A percentile compares a stretch with the other conserved stretches of the same genome.
These are phyloP conservation scores for Venustaconcha ellipsiformis DNA, from an alignment of 1,140 invertebrate genomes.

Conservation along the genomic window DNA sequence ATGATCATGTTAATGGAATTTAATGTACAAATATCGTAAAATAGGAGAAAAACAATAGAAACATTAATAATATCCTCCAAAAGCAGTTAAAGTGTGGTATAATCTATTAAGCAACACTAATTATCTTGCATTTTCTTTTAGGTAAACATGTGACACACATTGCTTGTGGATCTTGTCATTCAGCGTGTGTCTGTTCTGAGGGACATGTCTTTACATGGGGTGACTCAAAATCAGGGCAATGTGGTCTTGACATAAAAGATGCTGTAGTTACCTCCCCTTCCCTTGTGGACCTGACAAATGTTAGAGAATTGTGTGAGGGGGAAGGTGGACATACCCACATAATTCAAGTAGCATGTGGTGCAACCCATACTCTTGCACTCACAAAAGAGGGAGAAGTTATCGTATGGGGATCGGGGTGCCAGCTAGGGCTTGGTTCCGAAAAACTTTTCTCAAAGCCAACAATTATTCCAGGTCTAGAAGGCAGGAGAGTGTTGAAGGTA, in stretches of 20 bases:
- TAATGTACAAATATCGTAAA: no score
- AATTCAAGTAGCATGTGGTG: constrained; percentile 80
- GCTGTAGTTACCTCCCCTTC: constrained; percentile 42
- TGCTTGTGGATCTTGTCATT: constrained; percentile 60
- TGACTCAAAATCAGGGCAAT: constrained; percentile 56
- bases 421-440: constrained; percentile 75
- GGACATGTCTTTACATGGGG: constrained; percentile 65
- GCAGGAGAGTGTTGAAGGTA: constrained; percentile 75
- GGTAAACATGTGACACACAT: constrained; percentile 50
- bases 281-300: constrained; percentile 31
- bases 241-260: constrained; percentile 47
- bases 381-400: constrained; percentile 87
- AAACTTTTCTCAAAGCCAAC: constrained; percentile 69
- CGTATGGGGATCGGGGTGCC: constrained; percentile 79
- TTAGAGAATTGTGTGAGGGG: not conserved
- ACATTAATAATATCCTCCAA: no score
- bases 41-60: no score
- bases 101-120: not conserved
- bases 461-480: constrained; percentile 78
- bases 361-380: constrained; percentile 84
- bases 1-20: no score
- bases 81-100: not conserved
- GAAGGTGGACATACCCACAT: constrained; percentile 29
- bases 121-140: constrained; percentile 36
- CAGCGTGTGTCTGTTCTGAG: constrained; percentile 49